These are phyloP conservation scores for Onychomys torridus DNA, from an alignment of 2,797 vertebrate genomes.

Conservation along the genomic window DNA sequence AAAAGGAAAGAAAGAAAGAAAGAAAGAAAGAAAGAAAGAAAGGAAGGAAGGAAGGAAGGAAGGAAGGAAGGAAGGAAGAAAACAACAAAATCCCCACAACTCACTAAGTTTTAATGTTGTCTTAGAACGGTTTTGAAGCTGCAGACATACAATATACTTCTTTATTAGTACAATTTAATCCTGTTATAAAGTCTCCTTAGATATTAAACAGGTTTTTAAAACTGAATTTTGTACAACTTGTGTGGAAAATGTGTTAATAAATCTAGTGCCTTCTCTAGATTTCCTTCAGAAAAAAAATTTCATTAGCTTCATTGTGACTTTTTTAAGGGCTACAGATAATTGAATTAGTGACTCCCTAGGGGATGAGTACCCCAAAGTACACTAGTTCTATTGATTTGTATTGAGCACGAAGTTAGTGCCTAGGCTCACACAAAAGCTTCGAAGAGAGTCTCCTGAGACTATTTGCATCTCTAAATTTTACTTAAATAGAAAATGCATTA, in stretches of 20 bases:
- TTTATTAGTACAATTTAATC: conserved; percentile 71
- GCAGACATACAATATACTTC: conserved; percentile 73
- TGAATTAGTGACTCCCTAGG: conserved; percentile 69
- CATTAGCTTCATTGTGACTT: conserved; percentile 69
- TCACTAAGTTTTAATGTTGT: conserved; percentile 79
- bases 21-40: background rate
- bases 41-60: background rate
- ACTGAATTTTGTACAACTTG: conserved; percentile 53
- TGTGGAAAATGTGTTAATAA: conserved; percentile 62
- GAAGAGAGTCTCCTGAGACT: conserved; percentile 59
- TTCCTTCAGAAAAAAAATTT: conserved; percentile 63
- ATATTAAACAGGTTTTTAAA: conserved; percentile 66
- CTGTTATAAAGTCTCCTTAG: conserved; percentile 68
- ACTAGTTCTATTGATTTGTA: conserved; percentile 70
- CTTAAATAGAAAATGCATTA: conserved; percentile 70
- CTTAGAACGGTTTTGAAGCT: conserved; percentile 76
- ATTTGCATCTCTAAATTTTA: conserved; percentile 71
- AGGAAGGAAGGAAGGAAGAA: background rate
- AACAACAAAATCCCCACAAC: too few relatives aligned
- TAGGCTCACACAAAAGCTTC: conserved; percentile 60
- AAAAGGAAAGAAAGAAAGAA: background rate
- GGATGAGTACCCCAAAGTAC: conserved; percentile 69
- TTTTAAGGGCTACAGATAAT: conserved; percentile 72
- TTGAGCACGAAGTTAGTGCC: conserved; percentile 78
- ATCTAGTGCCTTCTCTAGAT: conserved; percentile 52